These are phyloP conservation scores for Riptortus pedestris DNA, from an alignment of 1,140 invertebrate species.

Conservation along the genomic window DNA sequence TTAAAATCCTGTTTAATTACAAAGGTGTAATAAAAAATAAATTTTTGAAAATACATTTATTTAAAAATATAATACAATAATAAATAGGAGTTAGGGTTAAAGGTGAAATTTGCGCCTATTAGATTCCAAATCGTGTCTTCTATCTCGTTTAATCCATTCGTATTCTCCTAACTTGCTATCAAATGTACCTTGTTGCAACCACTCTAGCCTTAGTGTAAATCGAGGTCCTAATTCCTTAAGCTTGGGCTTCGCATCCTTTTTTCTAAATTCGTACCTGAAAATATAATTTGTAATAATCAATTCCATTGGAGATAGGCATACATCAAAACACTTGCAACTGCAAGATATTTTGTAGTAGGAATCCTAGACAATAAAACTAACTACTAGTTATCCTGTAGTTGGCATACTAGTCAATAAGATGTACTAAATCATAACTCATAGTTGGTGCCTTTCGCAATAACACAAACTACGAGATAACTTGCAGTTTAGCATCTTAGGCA, in stretches of 20 bases:
- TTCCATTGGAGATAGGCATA: conserved; percentile 23
- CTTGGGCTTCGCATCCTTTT: conserved; percentile 43
- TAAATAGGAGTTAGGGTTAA: conserved; percentile 40
- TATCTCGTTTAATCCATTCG: conserved; percentile 90
- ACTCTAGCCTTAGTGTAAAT: conserved; percentile 86
- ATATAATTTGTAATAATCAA: no score
- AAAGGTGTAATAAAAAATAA: no score
- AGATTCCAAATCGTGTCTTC: conserved; percentile 81
- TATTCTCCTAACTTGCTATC: conserved; percentile 94
- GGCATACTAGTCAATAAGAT: no score
- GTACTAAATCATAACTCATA: no score
- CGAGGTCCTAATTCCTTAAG: conserved; percentile 90
- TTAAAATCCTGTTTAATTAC: no score
- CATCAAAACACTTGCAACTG: conserved; percentile 22
- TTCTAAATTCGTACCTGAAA: conserved; percentile 81
- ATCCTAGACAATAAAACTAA: background rate
- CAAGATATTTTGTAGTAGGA: conserved; percentile 6
- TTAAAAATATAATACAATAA: background rate
- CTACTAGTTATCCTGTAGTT: no score
- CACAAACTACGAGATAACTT: no score
- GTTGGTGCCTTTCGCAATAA: no score
- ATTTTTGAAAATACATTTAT: no score
- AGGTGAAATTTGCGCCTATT: conserved; percentile 82
- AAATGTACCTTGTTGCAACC: conserved; percentile 92
- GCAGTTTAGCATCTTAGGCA: no score